phyloP scores from a whole-genome alignment of 1,140 invertebrate genomes.

The Drosophila persimilis region DNA sequence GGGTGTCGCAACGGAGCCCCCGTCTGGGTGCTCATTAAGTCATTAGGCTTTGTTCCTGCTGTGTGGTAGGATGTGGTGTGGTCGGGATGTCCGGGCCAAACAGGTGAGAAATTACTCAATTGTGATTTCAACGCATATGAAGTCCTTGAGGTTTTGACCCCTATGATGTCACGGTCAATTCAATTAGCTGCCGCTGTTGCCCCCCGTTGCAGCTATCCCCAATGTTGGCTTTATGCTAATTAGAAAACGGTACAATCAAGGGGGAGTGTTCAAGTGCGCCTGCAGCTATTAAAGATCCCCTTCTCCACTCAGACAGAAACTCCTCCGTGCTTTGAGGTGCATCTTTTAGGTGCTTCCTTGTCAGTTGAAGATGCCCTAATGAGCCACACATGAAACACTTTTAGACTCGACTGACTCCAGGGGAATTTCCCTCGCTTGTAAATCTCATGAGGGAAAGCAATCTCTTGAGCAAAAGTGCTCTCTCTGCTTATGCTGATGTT shows the following conservation, averaged over 20 bases:
- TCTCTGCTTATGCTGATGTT: slow-evolving; percentile 5
- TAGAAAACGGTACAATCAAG: slow-evolving; percentile 31
- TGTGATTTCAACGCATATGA: slow-evolving; percentile 74
- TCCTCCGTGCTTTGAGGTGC: too few species aligned
- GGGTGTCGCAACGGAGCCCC: background rate
- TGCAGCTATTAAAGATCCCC: background rate
- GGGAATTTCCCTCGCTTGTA: too few species aligned
- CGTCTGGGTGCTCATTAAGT: slow-evolving; percentile 69
- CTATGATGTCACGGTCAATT: slow-evolving; percentile 53
- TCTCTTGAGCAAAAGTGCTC: slow-evolving; percentile 4
- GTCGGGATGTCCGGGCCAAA: slow-evolving; percentile 43
- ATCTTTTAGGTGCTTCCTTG: too few species aligned
- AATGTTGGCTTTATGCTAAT: slow-evolving; percentile 50
- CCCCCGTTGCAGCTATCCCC: background rate
- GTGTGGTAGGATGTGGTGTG: slow-evolving; percentile 11
- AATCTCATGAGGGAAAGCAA: slow-evolving; percentile 8
- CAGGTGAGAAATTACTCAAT: slow-evolving; percentile 80
- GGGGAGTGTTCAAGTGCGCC: background rate
- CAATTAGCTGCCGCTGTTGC: slow-evolving; percentile 37
- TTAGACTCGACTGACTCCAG: background rate
- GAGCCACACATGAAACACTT: slow-evolving; percentile 56
- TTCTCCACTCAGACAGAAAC: background rate
- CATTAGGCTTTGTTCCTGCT: slow-evolving; percentile 73
- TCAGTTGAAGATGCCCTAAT: slow-evolving; percentile 45
- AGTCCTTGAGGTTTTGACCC: slow-evolving; percentile 29